Evolutionary conservation across 2,888 invertebrate species (phyloP), one percentile per base, ranked within the genome.

Genomic region (Cryptocephalus moraei): DNA sequence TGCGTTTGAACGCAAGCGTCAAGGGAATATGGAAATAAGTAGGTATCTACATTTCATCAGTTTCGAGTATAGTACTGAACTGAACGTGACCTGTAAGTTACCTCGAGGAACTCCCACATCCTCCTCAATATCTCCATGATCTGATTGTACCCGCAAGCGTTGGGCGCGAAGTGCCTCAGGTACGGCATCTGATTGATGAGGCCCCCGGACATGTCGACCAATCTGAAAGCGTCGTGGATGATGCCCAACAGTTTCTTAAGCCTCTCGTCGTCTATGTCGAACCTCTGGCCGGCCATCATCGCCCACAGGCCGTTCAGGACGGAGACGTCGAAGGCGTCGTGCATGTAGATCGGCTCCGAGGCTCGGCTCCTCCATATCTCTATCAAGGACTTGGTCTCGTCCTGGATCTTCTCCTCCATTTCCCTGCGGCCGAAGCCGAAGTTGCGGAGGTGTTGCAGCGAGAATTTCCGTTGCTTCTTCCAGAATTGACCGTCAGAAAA

Each of bases 251-350:
- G 68, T 34, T 72, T 63, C 33, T 66, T 69, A 9, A 84, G 62
- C 31, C 74, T 74, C 13, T 67, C 62, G 57, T 86, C 82, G 33
- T 78, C 72, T 43, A 80, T 72, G 36, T 77, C 70, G 61, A 82
- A 84, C 43, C 52, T 48, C 41, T 54, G 46, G 57, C 84, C 83
- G 43, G 85, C 84, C 44, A 82, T 74, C 70, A 82, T 79, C 14
- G 75, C 76, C 86, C 86, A 86, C 12, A 85, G 62, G 0, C 80
- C 75, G 63, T 86, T 86, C 51, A 85, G 67, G 1, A 84, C 79
- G 0, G 80, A 75, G 36, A 80, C 69, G 47, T 82, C 79, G 39
- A 85, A 76, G 9, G 56, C 57, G 34, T 54, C 53, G 51, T 64
- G 62, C 62, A 65, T 63, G 41, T 56, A 61, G 1, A 82, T 69